Evolutionary conservation across 2,113 vertebrate genomes (phyloP).

Genomic region (Larimichthys polyactis): DNA sequence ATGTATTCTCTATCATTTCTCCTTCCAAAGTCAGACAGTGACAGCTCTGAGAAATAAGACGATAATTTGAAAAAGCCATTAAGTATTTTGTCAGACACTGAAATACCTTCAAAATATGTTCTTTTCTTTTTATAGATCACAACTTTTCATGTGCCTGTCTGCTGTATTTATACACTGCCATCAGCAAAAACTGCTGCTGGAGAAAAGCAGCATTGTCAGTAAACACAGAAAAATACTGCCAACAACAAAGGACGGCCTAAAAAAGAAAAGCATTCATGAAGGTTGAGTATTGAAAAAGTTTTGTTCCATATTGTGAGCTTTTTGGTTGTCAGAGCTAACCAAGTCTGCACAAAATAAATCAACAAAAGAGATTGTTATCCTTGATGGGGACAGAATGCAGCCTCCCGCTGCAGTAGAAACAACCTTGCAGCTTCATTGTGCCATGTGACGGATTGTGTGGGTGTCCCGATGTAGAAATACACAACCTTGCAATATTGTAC

Average conservation of each 20-base stretch:
- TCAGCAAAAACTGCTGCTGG: constrained; percentile 33
- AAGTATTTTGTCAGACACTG: constrained; percentile 27
- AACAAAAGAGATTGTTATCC: constrained; percentile 26
- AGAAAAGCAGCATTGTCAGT: constrained; percentile 6
- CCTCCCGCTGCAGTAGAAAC: constrained; percentile 35
- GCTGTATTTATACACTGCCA: constrained; percentile 43
- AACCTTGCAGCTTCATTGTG: constrained; percentile 26
- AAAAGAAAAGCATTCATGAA: constrained; percentile 25
- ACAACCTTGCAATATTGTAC: constrained; percentile 10
- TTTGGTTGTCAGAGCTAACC: constrained; percentile 33
- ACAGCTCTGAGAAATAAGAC: constrained; percentile 11
- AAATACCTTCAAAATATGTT: constrained; percentile 2
- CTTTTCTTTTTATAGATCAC: constrained; percentile 17
- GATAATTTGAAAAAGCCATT: constrained; percentile 24
- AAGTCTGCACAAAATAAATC: constrained; percentile 37
- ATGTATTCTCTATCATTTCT: constrained; percentile 1
- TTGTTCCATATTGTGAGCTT: constrained; percentile 9
- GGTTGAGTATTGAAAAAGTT: constrained; percentile 36
- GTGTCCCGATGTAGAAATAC: constrained; percentile 11
- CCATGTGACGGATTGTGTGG: constrained; percentile 29
- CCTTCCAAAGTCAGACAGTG: background rate
- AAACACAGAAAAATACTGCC: constrained; percentile 27
- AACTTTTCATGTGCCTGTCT: constrained; percentile 11
- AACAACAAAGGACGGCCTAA: background rate
- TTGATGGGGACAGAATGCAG: constrained; percentile 40